Base-by-base conservation (phyloP, 2,113 vertebrate species). In the Arvicanthis niloticus region DNA sequence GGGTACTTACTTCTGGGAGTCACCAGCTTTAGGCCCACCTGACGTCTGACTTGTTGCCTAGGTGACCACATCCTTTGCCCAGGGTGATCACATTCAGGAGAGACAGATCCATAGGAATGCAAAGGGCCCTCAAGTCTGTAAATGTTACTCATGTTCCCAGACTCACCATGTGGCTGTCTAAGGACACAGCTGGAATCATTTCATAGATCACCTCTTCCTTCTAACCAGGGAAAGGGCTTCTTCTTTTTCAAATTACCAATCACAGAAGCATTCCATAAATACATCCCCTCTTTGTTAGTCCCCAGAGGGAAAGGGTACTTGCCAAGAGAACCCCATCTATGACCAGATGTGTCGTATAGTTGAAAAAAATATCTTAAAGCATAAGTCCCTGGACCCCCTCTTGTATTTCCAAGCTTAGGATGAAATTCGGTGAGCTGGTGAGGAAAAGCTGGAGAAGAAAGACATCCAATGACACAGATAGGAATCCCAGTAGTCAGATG, bases 341-440 rank as follows among this genome's bases (percentile, higher is more conserved):
- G 67, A 86, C 45, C 68, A 91, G 31, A 88, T 81, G 7, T 75
- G 13, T 3, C 1, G 11, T 78, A 93, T 37, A 68, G 26, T 24
- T 88, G 26, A 96, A 24, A 90, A 73, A 95, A 75, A 88, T 65
- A 58, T 26, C 88, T 95, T 53, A 73, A 88, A 62, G 21, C 11
- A 65, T 48, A 91, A 75, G 78, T 89, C 29, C 87, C 48, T 84
- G 90, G 89, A 77, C 91, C 4, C 7, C 31, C 4, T 91, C 60
- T 60, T 94, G 45, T 12, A 62, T 76, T 60, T 72, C 22, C 17
- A 37, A 94, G 70, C 21, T 51, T 93, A 93, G 10, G 89, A 89
- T 22, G 76, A 91, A 94, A 89, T 85, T 97, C 65, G 53, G 3
- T 94, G 31, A 95, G 58, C 7, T 56, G 94, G 60, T 77, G 72